A percentile compares a stretch with the other conserved stretches of the same genome.
Evolutionary conservation across 1,140 invertebrate species (phyloP).

Genomic region (Papilio xuthus): DNA sequence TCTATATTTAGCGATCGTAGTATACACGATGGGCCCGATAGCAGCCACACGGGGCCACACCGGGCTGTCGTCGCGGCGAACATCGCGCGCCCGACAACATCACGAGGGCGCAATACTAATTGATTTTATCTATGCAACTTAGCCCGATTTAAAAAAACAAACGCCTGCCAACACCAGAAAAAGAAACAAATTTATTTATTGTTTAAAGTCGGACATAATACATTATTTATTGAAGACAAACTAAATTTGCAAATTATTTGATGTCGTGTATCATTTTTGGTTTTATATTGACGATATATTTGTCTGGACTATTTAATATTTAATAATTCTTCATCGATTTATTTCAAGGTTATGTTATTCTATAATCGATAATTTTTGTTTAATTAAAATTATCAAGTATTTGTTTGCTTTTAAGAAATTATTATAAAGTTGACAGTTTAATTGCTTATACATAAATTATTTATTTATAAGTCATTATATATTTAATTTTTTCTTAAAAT

Average conservation of each 20-base stretch:
- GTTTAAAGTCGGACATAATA: slow-evolving; percentile 18
- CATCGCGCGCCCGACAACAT: slow-evolving; percentile 62
- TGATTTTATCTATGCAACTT: slow-evolving; percentile 68
- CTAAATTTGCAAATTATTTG: slow-evolving; percentile 26
- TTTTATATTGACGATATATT: slow-evolving; percentile 10
- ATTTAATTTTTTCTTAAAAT: not conserved
- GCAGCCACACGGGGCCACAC: slow-evolving; percentile 45
- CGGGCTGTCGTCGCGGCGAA: slow-evolving; percentile 53
- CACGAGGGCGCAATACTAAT: slow-evolving; percentile 62
- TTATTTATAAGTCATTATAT: not conserved
- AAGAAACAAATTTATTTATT: slow-evolving; percentile 31
- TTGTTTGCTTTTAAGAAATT: not conserved
- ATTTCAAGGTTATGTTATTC: not conserved
- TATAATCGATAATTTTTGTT: slow-evolving; percentile 1
- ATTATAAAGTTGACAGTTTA: not conserved
- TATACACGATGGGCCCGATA: slow-evolving; percentile 47
- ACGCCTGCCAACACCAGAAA: slow-evolving; percentile 4
- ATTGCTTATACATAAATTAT: slow-evolving; percentile 4
- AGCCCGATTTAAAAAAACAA: slow-evolving; percentile 39
- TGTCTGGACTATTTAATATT: not conserved
- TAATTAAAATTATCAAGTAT: not conserved
- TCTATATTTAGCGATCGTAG: slow-evolving; percentile 40
- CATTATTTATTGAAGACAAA: slow-evolving; percentile 22
- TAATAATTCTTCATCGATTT: not conserved
- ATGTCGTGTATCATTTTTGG: not conserved